Conservation (phyloP, 1,140 invertebrate genomes). For the Dufourea novaeangliae region DNA sequence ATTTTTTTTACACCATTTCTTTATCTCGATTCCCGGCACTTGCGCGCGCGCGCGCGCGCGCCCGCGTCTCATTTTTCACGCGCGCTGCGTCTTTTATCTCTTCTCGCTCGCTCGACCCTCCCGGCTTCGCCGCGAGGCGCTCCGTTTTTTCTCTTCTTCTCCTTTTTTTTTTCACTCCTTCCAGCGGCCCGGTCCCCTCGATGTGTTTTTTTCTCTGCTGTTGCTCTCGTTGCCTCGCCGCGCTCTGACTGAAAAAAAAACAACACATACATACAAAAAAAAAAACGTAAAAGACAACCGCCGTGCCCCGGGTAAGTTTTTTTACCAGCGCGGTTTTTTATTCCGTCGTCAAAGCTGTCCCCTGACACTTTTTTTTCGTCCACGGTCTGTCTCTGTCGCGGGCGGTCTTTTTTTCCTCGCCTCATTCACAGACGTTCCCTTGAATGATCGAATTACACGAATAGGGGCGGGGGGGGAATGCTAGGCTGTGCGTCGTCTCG, state of each 20-base stretch:
- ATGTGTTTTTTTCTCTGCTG: not conserved
- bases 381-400: not conserved
- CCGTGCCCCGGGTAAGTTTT: constrained; percentile 27
- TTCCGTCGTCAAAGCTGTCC: constrained; percentile 22
- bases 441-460: constrained; percentile 37
- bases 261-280: too few species aligned
- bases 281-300: constrained; percentile 3
- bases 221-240: not conserved
- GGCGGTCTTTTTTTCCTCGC: not conserved
- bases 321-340: constrained; percentile 1
- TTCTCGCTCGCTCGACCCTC: not conserved
- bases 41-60: too few species aligned
- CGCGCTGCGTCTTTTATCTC: constrained; percentile 8
- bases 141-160: not conserved
- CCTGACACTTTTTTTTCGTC: constrained; percentile 5
- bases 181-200: not conserved
- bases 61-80: constrained; percentile 45
- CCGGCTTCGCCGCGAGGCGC: too few species aligned
- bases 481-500: constrained; percentile 5
- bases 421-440: not conserved
- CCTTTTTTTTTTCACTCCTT: not conserved
- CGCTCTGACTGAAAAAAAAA: not conserved
- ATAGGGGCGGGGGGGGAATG: constrained; percentile 6
- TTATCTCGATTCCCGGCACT: constrained; percentile 29
- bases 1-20: constrained; percentile 22